Conservation (phyloP, 2,113 vertebrate genomes). For the Hyperopisus bebe region DNA sequence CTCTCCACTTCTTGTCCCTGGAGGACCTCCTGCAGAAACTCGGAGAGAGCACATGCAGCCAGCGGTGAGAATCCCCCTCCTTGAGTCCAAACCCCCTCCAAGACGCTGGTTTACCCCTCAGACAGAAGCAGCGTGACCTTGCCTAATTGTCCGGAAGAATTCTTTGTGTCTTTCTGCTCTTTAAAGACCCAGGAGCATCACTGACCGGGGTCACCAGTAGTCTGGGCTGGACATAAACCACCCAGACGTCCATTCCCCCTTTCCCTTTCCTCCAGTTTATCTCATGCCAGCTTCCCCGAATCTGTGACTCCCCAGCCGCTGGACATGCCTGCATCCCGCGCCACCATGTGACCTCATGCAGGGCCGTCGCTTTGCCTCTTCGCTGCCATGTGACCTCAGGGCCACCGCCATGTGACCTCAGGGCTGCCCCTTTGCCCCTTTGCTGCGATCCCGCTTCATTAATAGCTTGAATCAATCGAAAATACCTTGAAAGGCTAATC, state of each 20-base stretch:
- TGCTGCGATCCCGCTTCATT: not conserved
- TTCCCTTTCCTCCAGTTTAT: not conserved
- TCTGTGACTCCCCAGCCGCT: not conserved
- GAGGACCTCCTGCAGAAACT: not conserved
- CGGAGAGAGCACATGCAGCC: not conserved
- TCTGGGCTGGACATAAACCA: not conserved
- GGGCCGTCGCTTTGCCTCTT: not conserved
- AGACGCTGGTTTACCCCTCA: slow-evolving; percentile 16
- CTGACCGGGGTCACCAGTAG: not conserved
- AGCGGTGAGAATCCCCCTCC: slow-evolving; percentile 36
- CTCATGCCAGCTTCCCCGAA: not conserved
- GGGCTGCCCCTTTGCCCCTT: not conserved
- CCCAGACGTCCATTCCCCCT: not conserved
- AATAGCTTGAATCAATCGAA: not conserved
- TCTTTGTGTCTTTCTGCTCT: slow-evolving; percentile 23
- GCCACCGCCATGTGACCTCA: not conserved
- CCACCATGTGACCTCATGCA: not conserved
- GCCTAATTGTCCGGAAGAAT: slow-evolving; percentile 47
- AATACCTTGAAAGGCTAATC: not conserved
- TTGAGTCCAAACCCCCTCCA: not conserved
- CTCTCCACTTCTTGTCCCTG: slow-evolving; percentile 29
- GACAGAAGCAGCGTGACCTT: slow-evolving; percentile 34
- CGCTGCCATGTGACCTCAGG: not conserved
- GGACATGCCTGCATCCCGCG: not conserved
- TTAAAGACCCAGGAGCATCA: not conserved